phyloP scores from a whole-genome alignment of 1,140 invertebrate species.

The Tetramorium parvispinum region DNA sequence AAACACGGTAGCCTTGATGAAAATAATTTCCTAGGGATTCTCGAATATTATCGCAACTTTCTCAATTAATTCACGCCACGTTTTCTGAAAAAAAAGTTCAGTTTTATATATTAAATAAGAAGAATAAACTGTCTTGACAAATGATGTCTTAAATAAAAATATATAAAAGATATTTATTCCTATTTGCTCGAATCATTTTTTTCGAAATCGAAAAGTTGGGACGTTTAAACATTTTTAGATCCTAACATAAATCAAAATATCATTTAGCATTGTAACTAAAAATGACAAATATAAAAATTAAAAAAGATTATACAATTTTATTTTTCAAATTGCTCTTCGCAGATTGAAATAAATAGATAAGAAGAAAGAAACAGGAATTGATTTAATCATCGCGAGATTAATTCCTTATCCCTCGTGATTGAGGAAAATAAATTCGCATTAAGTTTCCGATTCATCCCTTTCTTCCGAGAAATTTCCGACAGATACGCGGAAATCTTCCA shows the following conservation, averaged over 20 bases:
- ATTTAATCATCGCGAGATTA: background rate
- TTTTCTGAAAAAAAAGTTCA: background rate
- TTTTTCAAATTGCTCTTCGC: background rate
- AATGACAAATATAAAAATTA: background rate
- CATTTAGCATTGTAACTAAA: background rate
- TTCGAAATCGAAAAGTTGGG: background rate
- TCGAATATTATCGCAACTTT: background rate
- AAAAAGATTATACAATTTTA: background rate
- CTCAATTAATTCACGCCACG: background rate
- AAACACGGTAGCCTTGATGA: background rate
- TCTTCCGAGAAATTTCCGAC: background rate
- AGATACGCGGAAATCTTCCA: background rate
- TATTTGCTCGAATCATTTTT: background rate
- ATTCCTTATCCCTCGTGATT: background rate
- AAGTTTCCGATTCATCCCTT: background rate
- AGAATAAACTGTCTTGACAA: background rate
- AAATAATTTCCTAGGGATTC: slow-evolving; percentile 3
- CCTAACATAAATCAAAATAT: background rate
- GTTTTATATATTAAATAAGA: background rate
- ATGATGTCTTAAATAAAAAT: background rate
- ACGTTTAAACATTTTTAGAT: background rate
- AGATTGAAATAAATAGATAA: background rate
- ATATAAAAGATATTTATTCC: background rate
- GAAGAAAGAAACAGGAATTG: background rate
- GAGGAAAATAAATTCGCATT: background rate